Evolutionary conservation across 2,113 vertebrate genomes (phyloP).

Genomic region (Corythoichthys intestinalis): DNA sequence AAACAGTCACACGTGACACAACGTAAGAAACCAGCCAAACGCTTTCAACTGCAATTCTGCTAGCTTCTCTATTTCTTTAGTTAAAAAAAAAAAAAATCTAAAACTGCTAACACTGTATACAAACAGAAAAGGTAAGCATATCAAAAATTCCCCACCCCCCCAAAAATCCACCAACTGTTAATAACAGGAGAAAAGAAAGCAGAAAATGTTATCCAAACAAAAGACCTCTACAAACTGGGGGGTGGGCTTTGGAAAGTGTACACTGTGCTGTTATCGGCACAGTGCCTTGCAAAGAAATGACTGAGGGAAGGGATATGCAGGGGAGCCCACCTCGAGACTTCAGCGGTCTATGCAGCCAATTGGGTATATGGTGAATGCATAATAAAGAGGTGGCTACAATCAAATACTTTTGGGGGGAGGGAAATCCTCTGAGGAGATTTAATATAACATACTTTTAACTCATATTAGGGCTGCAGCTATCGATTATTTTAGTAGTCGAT

Average conservation of each 20-base stretch:
- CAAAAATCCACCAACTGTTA: conserved; percentile 73
- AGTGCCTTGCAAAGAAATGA: conserved; percentile 71
- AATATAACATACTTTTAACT: no score
- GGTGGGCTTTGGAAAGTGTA: conserved; percentile 76
- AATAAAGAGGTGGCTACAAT: no score
- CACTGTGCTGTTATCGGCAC: conserved; percentile 82
- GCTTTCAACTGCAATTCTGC: conserved; percentile 75
- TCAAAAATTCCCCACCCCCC: conserved; percentile 4
- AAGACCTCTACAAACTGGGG: conserved; percentile 79
- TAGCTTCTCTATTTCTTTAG: conserved; percentile 62
- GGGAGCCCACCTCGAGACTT: conserved; percentile 55
- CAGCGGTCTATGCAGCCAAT: conserved; percentile 22
- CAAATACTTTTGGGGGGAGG: no score
- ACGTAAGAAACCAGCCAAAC: conserved; percentile 98
- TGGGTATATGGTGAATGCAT: background rate
- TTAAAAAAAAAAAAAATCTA: conserved; percentile 33
- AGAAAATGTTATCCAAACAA: conserved; percentile 70
- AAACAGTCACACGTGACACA: conserved; percentile 99
- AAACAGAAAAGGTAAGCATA: conserved; percentile 75
- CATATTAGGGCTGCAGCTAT: no score
- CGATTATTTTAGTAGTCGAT: no score
- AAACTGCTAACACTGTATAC: conserved; percentile 60
- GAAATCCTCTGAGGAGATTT: no score
- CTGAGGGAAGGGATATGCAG: conserved; percentile 67
- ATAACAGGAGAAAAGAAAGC: conserved; percentile 59